Evolutionary conservation across 2,888 invertebrate genomes (phyloP).

Genomic region (Leptura quadrifasciata): DNA sequence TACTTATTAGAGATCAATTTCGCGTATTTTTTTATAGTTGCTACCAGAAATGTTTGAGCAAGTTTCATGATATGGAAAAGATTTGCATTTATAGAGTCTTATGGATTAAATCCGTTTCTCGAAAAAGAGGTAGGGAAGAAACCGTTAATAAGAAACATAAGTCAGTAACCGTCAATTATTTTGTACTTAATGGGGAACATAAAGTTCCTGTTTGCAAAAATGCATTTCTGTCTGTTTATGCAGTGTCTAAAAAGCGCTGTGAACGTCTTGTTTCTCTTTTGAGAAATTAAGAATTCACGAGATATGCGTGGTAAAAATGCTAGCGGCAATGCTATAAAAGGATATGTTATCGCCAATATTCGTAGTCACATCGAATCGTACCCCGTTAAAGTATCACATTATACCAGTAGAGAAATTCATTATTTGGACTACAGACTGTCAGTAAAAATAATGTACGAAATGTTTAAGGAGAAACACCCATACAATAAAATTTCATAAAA

Average conservation of each 20-base stretch:
- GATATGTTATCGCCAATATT: no score
- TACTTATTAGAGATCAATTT: neutral
- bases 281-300: no score
- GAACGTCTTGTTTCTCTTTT: neutral
- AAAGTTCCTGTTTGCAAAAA: constrained; percentile 19
- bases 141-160: constrained; percentile 16
- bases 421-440: constrained; percentile 4
- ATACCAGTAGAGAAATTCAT: neutral
- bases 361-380: no score
- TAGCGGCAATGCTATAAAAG: no score
- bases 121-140: constrained; percentile 10
- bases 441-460: constrained; percentile 2
- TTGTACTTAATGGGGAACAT: constrained; percentile 17
- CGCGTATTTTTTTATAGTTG: constrained; percentile 16
- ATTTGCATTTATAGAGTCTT: constrained; percentile 16
- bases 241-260: no score
- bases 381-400: constrained; percentile 15
- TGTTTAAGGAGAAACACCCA: constrained; percentile 1
- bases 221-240: constrained; percentile 11
- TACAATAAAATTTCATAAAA: constrained; percentile 28
- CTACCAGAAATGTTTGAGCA: neutral
- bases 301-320: no score
- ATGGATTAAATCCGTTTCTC: constrained; percentile 13
- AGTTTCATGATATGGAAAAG: constrained; percentile 13
- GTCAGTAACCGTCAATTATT: constrained; percentile 14